Evolutionary conservation across 2,888 invertebrate genomes (phyloP).

Genomic region (Drosophila imparisetae): DNA sequence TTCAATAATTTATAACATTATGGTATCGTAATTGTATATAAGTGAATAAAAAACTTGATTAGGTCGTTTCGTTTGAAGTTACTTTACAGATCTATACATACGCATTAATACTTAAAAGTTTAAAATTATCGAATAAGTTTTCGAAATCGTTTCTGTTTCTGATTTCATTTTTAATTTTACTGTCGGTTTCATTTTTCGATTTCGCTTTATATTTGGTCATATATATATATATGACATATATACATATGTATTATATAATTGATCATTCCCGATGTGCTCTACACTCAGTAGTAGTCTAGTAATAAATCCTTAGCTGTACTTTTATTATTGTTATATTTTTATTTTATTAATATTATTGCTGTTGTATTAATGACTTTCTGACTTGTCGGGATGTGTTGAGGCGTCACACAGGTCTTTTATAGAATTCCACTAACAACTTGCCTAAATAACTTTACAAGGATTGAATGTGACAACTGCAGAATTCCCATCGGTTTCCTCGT

Average conservation of each 20-base stretch:
- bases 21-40: slow-evolving; percentile 60
- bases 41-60: slow-evolving; percentile 78
- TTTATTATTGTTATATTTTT: slow-evolving; percentile 24
- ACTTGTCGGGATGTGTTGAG: slow-evolving; percentile 63
- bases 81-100: slow-evolving; percentile 66
- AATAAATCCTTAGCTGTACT: slow-evolving; percentile 43
- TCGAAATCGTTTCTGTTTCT: slow-evolving; percentile 28
- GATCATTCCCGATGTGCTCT: slow-evolving; percentile 66
- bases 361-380: slow-evolving; percentile 54
- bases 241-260: slow-evolving; percentile 51
- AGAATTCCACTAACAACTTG: slow-evolving; percentile 54
- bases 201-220: slow-evolving; percentile 29
- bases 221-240: slow-evolving; percentile 17
- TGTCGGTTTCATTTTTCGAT: slow-evolving; percentile 13
- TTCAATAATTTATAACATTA: slow-evolving; percentile 55
- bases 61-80: slow-evolving; percentile 54
- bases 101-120: slow-evolving; percentile 48
- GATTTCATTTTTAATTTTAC: background rate
- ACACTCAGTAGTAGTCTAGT: slow-evolving; percentile 46
- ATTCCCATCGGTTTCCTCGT: background rate
- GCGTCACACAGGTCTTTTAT: slow-evolving; percentile 40
- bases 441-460: slow-evolving; percentile 33
- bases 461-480: slow-evolving; percentile 7
- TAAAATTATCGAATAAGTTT: slow-evolving; percentile 50
- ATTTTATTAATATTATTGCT: background rate